A percentile compares a stretch with the other conserved stretches of the same genome.
Evolutionary conservation across 2,113 vertebrate genomes (phyloP).

Genomic region (Toxotes jaculatrix): DNA sequence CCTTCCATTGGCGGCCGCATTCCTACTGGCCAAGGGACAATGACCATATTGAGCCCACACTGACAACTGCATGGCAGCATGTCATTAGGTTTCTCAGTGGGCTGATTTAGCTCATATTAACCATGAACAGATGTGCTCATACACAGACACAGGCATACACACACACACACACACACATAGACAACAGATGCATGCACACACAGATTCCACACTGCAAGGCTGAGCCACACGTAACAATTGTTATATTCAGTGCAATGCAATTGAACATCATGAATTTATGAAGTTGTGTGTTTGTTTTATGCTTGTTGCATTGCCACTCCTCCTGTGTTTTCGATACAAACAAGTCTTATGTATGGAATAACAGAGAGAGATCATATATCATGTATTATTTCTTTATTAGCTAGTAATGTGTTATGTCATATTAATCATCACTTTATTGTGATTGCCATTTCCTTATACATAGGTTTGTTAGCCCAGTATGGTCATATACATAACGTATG

Average conservation of each 20-base stretch:
- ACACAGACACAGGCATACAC: constrained; percentile 24
- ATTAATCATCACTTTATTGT: neutral
- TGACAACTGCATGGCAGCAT: constrained; percentile 75
- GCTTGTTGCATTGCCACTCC: neutral
- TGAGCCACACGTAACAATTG: constrained; percentile 50
- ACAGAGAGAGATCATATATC: neutral
- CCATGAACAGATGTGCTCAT: constrained; percentile 43
- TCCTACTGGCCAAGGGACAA: constrained; percentile 76
- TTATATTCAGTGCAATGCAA: constrained; percentile 45
- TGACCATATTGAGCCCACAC: constrained; percentile 80
- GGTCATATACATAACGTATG: neutral
- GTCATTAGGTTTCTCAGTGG: constrained; percentile 78
- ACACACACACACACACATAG: constrained; percentile 29
- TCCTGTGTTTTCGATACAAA: neutral
- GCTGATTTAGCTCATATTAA: constrained; percentile 77
- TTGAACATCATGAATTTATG: constrained; percentile 11
- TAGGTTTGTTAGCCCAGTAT: neutral
- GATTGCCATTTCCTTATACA: neutral
- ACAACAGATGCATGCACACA: constrained; percentile 18
- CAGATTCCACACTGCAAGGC: constrained; percentile 25
- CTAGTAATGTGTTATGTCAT: neutral
- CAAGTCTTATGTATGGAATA: neutral
- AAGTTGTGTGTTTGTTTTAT: constrained; percentile 12
- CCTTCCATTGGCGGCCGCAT: constrained; percentile 68
- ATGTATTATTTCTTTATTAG: neutral